Base-by-base conservation (phyloP, 2,113 vertebrate species). In the Hydrolagus affinis region DNA sequence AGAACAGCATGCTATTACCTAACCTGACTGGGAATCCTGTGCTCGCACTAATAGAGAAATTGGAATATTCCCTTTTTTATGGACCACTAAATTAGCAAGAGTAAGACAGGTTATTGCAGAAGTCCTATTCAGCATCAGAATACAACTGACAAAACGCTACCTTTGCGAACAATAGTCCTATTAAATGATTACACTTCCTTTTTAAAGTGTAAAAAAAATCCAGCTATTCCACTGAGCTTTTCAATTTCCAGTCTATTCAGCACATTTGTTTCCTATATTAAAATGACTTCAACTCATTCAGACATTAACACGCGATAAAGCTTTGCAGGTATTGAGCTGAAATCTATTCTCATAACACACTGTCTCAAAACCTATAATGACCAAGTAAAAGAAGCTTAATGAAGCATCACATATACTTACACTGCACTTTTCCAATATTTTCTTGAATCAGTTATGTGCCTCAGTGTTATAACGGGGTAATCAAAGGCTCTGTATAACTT, bases 241-340 rank as follows among this genome's bases (percentile, higher is more conserved):
- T 56, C 32, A 44, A 21, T 75, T 75, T 44, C 23, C 77, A 80
- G 60, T 10, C 59, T 64, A 25, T 28, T 25, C 57, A 60, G 21
- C 60, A n/a, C 57, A 60, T 59, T 78, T 59, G 25, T 78, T 60
- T 78, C 25, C 56, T 60, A 78, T 78, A 60, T 60, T 78, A 78
- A 78, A 78, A 60, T 62, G 21, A 60, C 56, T 25, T 60, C 2
- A n/a, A 11, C 17, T 78, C 59, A 60, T 23, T 44, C 75, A 78
- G 56, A 78, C 57, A 78, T 78, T 75, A 75, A 75, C 19, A 17
- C 14, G 21, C 11, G 14, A 57, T 56, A 32, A 56, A 56, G 73
- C 73, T 11, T 21, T 75, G 73, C 4, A 56, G 73, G 73, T 75
- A 75, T 75, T 75, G 73, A 75, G 19, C 30, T 21, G 21, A 75